These are phyloP conservation scores for Anolis apletophallus DNA, from an alignment of 2,797 vertebrate genomes.

Conservation along the genomic window DNA sequence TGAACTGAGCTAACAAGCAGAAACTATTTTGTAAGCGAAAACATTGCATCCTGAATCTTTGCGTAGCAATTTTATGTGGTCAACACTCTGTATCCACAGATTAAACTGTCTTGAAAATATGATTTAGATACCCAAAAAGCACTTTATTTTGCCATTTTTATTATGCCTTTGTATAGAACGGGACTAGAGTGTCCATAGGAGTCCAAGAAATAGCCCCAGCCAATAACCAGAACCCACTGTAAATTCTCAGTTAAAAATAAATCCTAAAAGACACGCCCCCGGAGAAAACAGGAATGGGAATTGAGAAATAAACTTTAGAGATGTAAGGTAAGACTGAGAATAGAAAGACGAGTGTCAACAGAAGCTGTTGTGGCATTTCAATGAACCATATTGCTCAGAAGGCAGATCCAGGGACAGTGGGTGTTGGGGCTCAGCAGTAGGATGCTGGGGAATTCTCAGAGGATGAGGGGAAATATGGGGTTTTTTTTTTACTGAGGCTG, in stretches of 20 bases:
- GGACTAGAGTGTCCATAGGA: too few species aligned
- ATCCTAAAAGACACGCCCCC: background rate
- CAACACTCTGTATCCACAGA: too few species aligned
- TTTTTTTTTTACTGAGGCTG: too few species aligned
- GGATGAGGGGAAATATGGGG: too few species aligned
- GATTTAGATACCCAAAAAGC: too few species aligned
- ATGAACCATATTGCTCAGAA: background rate
- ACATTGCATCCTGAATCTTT: background rate
- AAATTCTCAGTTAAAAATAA: background rate
- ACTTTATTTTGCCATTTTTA: too few species aligned
- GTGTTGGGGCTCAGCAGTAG: too few species aligned
- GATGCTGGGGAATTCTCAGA: too few species aligned
- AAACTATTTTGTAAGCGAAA: constrained; percentile 1
- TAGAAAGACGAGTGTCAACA: background rate
- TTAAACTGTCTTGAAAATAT: too few species aligned
- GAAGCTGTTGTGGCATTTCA: background rate
- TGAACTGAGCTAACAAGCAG: constrained; percentile 13
- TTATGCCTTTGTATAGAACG: too few species aligned
- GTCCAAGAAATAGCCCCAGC: background rate
- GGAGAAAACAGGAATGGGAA: background rate
- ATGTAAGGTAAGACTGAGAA: background rate
- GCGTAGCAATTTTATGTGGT: too few species aligned
- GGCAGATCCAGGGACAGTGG: background rate
- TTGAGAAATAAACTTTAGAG: background rate
- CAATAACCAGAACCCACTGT: background rate